phyloP scores from a whole-genome alignment of 1,140 invertebrate species.

The Caenorhabditis briggsae region DNA sequence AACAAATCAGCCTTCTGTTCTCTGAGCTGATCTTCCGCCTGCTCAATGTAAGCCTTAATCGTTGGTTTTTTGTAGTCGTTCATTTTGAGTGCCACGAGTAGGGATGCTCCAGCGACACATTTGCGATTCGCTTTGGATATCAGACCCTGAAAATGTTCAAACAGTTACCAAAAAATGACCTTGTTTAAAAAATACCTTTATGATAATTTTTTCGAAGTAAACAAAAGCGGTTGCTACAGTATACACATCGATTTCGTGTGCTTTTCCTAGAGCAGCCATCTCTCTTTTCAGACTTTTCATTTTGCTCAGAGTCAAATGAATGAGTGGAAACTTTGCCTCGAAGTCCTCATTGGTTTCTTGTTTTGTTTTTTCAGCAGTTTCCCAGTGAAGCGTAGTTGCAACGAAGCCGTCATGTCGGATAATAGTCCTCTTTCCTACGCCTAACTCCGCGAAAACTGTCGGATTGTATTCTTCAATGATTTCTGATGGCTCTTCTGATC shows the following conservation, averaged over 20 bases:
- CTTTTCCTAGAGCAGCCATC: not conserved
- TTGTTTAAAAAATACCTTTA: not conserved
- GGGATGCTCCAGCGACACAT: slow-evolving; percentile 30
- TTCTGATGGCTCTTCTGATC: slow-evolving; percentile 30
- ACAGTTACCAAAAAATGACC: not conserved
- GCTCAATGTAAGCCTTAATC: slow-evolving; percentile 18
- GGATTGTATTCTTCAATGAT: slow-evolving; percentile 22
- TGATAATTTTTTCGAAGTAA: slow-evolving; percentile 30
- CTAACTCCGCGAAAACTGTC: not conserved
- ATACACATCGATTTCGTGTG: slow-evolving; percentile 18
- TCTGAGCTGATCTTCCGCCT: slow-evolving; percentile 31
- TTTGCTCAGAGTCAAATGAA: slow-evolving; percentile 33
- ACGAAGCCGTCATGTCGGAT: slow-evolving; percentile 10
- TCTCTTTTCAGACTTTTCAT: slow-evolving; percentile 56
- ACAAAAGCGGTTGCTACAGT: slow-evolving; percentile 19
- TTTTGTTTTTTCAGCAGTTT: slow-evolving; percentile 14
- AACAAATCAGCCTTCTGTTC: slow-evolving; percentile 33
- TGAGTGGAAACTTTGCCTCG: not conserved
- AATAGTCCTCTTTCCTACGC: slow-evolving; percentile 8
- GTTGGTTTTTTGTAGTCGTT: slow-evolving; percentile 47
- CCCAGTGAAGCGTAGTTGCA: slow-evolving; percentile 4
- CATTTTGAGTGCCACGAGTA: slow-evolving; percentile 45
- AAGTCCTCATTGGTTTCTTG: slow-evolving; percentile 36
- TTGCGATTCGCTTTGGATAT: slow-evolving; percentile 48
- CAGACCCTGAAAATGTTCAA: slow-evolving; percentile 4